Conservation (phyloP, 2,113 vertebrate genomes). For the Melanerpes formicivorus region DNA sequence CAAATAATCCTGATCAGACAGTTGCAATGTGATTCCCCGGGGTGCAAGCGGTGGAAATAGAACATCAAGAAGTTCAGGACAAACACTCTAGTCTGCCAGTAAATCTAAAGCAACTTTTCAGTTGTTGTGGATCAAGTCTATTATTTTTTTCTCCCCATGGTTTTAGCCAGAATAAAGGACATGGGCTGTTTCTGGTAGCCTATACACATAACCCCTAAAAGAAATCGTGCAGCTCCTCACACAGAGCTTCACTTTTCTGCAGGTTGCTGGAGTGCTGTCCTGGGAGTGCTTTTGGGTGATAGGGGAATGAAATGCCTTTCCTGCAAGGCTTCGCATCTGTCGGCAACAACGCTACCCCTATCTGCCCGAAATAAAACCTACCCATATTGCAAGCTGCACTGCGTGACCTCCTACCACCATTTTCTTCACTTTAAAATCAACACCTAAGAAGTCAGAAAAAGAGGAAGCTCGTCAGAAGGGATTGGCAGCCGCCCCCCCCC, state of each 20-base stretch:
- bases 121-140: not conserved
- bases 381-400: constrained; percentile 48
- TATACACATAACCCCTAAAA: rapidly evolving
- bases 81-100: not conserved
- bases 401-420: not conserved
- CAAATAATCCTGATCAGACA: not conserved
- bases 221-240: rapidly evolving
- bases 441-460: not conserved
- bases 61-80: not conserved
- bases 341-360: constrained; percentile 29
- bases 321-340: rapidly evolving
- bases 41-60: not conserved
- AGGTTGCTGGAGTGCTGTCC: no score
- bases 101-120: not conserved
- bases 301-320: rapidly evolving
- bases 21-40: not conserved
- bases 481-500: rapidly evolving
- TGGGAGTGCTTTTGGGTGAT: not conserved
- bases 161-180: not conserved
- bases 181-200: not conserved
- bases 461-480: not conserved
- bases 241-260: not conserved
- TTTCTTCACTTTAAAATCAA: constrained; percentile 60
- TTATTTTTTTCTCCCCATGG: not conserved
- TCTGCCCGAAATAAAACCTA: not conserved